Conservation (phyloP, 2,113 vertebrate genomes). For the Ardeotis arabs region DNA sequence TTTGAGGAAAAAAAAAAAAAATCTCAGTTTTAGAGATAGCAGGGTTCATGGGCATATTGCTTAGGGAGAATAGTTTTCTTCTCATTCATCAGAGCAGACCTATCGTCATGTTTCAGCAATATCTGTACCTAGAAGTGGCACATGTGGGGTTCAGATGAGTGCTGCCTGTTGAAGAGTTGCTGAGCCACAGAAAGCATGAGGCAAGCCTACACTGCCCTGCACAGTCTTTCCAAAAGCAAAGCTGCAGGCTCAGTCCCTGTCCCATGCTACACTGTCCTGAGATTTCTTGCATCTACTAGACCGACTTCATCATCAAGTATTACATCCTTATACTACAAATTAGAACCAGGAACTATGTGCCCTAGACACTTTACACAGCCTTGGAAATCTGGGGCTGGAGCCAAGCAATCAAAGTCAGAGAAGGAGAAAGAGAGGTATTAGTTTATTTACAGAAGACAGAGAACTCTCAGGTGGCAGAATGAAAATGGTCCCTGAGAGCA, state of each 20-base stretch:
- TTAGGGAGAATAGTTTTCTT: not conserved
- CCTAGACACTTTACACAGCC: not conserved
- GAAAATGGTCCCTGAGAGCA: not conserved
- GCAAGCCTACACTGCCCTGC: not conserved
- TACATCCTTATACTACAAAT: not conserved
- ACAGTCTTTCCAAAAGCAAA: not conserved
- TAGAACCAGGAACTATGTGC: not conserved
- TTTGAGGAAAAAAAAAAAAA: not conserved
- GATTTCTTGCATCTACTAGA: not conserved
- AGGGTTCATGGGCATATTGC: not conserved
- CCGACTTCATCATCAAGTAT: not conserved
- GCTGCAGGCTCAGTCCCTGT: not conserved
- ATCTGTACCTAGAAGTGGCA: not conserved
- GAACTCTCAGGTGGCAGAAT: not conserved
- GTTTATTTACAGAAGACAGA: not conserved
- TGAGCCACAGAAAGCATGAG: not conserved
- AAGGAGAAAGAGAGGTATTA: not conserved
- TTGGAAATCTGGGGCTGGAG: not conserved
- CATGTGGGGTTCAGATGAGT: not conserved
- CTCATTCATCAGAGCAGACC: not conserved
- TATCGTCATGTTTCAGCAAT: not conserved
- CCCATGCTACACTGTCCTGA: not conserved
- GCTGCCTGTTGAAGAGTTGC: not conserved
- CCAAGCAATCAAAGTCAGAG: not conserved
- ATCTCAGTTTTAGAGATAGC: not conserved